These are phyloP conservation scores for Platygyra sinensis DNA, from an alignment of 64 coral and sea anemone genomes.

Conservation along the genomic window DNA sequence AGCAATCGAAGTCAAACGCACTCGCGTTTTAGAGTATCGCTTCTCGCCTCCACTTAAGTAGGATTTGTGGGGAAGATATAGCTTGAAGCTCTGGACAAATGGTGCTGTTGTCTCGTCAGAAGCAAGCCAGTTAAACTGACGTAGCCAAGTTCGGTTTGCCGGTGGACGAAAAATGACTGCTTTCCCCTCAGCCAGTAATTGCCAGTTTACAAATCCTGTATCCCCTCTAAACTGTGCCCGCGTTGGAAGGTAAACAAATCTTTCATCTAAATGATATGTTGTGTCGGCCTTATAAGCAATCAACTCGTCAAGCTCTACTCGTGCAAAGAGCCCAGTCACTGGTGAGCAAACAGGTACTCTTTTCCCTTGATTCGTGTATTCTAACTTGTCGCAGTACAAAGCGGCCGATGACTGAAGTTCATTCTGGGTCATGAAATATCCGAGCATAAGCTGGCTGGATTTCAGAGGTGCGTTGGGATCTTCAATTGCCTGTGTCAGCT, in stretches of 20 bases:
- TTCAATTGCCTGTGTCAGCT: conserved; percentile 8
- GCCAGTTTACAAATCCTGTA: conserved; percentile 42
- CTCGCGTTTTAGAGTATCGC: conserved; percentile 3
- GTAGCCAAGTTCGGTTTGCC: conserved; percentile 16
- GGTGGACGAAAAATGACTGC: conserved; percentile 19
- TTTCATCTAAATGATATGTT: not conserved
- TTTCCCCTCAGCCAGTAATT: conserved; percentile 16
- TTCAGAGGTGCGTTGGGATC: not conserved
- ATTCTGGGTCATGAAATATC: conserved; percentile 26
- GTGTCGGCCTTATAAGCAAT: conserved; percentile 6
- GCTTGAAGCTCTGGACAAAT: conserved; percentile 37
- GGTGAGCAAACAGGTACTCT: not conserved
- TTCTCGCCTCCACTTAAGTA: not conserved
- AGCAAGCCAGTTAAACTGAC: conserved; percentile 27
- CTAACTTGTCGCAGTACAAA: conserved; percentile 26
- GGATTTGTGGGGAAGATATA: conserved; percentile 31
- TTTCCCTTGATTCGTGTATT: conserved; percentile 32
- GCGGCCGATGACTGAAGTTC: conserved; percentile 6
- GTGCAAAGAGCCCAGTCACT: not conserved
- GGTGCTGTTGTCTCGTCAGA: conserved; percentile 30
- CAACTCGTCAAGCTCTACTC: not conserved
- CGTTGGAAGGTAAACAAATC: conserved; percentile 21
- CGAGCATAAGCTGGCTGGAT: conserved; percentile 11
- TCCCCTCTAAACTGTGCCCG: not conserved
- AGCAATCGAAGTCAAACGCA: not conserved